These are phyloP conservation scores for Tarsius wallacei DNA, from an alignment of 2,797 vertebrate species.

Conservation along the genomic window DNA sequence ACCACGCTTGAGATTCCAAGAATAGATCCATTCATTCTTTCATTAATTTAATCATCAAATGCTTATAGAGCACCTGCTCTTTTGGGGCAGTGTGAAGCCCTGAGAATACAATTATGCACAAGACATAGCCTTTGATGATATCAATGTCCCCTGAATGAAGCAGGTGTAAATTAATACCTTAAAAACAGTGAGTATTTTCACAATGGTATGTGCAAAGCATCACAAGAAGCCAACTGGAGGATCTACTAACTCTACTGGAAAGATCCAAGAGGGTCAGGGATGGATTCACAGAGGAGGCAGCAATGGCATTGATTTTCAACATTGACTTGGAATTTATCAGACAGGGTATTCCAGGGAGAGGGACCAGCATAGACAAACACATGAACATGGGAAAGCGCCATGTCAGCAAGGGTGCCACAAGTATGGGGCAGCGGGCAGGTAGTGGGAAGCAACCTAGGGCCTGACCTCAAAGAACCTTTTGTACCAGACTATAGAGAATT, in stretches of 20 bases:
- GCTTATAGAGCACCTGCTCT: neutral
- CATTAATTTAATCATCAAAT: neutral
- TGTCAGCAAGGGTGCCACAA: neutral
- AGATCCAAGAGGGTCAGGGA: neutral
- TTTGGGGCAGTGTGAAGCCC: neutral
- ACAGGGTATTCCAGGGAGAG: neutral
- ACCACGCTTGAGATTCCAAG: neutral
- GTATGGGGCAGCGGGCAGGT: fast-evolving
- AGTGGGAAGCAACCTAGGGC: neutral
- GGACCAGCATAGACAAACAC: neutral
- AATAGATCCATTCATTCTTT: neutral
- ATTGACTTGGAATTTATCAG: neutral
- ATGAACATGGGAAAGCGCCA: fast-evolving
- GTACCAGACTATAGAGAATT: neutral
- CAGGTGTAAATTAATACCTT: neutral
- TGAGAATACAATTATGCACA: neutral
- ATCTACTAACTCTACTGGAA: neutral
- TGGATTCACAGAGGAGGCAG: neutral
- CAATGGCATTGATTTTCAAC: neutral
- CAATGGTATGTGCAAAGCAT: neutral
- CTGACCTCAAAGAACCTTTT: neutral
- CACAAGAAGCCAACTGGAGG: neutral
- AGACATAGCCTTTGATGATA: neutral
- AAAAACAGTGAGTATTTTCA: neutral
- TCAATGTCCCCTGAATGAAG: neutral